A percentile compares a stretch with the other conserved stretches of the same genome.
Conservation (phyloP, 1,140 invertebrate genomes). For the Bemisia tabaci region DNA sequence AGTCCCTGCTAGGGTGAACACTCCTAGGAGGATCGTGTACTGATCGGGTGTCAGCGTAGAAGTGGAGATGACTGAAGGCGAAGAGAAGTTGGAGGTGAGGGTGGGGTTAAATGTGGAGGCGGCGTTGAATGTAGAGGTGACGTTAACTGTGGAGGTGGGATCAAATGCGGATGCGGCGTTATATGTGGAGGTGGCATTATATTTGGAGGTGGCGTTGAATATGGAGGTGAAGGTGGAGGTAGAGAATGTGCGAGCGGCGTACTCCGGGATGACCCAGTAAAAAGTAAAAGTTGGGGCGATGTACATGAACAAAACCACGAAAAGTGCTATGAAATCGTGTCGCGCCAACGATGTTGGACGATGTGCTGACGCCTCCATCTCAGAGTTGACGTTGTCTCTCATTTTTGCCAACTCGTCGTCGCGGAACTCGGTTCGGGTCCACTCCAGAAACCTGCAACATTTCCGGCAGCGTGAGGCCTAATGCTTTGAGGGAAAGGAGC, state of each 20-base stretch:
- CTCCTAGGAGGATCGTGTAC: background rate
- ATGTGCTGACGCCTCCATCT: background rate
- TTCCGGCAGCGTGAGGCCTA: no score
- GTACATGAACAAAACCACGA: background rate
- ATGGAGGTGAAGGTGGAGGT: no score
- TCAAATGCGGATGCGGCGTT: no score
- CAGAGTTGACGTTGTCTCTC: background rate
- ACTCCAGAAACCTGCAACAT: no score
- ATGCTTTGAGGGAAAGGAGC: no score
- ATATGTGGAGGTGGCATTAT: no score
- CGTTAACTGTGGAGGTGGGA: no score
- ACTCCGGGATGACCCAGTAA: background rate
- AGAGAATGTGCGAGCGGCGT: background rate
- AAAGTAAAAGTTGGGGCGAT: background rate
- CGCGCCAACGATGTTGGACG: background rate
- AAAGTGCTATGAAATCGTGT: background rate
- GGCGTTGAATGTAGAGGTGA: no score
- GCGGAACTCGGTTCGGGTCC: background rate
- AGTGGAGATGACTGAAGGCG: no score
- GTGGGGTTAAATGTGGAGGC: no score
- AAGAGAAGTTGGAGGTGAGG: no score
- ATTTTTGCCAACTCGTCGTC: background rate
- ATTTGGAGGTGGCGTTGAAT: no score
- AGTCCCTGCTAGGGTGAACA: background rate
- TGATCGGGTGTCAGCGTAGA: background rate